A percentile compares a stretch with the other conserved stretches of the same genome.
phyloP scores from a whole-genome alignment of 2,888 invertebrate genomes.

The Diogma glabrata region DNA sequence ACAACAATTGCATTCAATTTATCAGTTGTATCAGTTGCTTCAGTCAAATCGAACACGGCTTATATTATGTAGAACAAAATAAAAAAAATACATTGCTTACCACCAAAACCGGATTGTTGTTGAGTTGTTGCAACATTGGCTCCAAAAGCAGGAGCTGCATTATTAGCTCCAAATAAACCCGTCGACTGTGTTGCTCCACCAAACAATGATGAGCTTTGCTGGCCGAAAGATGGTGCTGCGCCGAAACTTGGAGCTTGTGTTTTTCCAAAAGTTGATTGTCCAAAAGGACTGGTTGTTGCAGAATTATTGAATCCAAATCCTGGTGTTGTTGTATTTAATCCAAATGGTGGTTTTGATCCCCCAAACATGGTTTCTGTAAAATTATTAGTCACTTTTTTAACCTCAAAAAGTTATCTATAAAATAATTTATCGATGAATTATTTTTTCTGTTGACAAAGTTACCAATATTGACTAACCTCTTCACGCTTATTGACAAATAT shows the following conservation, averaged over 20 bases:
- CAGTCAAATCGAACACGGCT: no score
- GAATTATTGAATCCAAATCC: conserved; percentile 29
- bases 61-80: no score
- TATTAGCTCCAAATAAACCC: conserved; percentile 49
- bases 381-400: neutral
- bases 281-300: conserved; percentile 35
- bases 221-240: conserved; percentile 57
- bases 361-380: conserved; percentile 21
- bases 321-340: conserved; percentile 30
- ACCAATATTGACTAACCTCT: no score
- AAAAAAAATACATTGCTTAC: no score
- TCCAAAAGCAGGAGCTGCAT: conserved; percentile 54
- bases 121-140: conserved; percentile 38
- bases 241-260: conserved; percentile 52
- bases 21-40: no score
- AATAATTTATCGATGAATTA: no score
- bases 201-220: conserved; percentile 42
- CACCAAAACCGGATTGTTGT: conserved; percentile 31
- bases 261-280: conserved; percentile 43
- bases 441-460: no score
- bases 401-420: conserved; percentile 5
- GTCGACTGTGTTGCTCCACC: conserved; percentile 39
- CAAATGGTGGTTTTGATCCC: conserved; percentile 35
- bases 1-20: no score
- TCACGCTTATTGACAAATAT: no score